Evolutionary conservation across 2,113 vertebrate species (phyloP).

Genomic region (Pongo abelii): DNA sequence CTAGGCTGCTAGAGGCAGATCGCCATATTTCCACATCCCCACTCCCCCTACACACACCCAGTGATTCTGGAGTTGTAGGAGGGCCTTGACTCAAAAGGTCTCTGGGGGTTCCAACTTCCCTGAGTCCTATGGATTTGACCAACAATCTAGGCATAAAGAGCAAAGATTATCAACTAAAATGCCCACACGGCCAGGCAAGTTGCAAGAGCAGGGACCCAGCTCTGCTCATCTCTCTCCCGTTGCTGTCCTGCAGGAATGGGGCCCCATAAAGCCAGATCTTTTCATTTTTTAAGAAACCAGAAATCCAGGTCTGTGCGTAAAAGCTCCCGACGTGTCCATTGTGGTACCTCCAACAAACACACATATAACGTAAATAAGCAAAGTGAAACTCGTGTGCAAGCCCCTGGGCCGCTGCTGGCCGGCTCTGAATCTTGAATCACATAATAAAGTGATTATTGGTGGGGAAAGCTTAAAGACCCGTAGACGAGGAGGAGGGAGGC

Average conservation of each 20-base stretch:
- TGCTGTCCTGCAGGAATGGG: background rate
- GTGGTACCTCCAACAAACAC: background rate
- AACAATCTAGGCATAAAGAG: background rate
- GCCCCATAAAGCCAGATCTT: background rate
- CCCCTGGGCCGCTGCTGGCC: background rate
- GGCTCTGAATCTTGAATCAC: background rate
- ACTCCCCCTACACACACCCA: accelerated
- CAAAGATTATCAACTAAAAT: background rate
- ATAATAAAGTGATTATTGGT: background rate
- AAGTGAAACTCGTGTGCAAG: background rate
- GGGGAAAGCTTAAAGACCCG: accelerated
- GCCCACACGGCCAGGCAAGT: background rate
- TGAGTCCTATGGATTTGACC: background rate
- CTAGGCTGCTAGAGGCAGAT: background rate
- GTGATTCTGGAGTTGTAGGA: background rate
- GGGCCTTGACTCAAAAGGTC: too few species aligned
- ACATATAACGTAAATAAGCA: background rate
- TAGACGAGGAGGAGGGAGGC: background rate
- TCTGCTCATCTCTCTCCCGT: background rate
- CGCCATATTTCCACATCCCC: background rate
- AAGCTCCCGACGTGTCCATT: background rate
- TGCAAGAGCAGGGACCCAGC: background rate
- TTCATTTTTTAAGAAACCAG: background rate
- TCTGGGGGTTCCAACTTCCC: background rate
- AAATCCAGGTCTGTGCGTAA: background rate